phyloP scores from a whole-genome alignment of 2,113 vertebrate species.

The Dissostichus mawsoni region DNA sequence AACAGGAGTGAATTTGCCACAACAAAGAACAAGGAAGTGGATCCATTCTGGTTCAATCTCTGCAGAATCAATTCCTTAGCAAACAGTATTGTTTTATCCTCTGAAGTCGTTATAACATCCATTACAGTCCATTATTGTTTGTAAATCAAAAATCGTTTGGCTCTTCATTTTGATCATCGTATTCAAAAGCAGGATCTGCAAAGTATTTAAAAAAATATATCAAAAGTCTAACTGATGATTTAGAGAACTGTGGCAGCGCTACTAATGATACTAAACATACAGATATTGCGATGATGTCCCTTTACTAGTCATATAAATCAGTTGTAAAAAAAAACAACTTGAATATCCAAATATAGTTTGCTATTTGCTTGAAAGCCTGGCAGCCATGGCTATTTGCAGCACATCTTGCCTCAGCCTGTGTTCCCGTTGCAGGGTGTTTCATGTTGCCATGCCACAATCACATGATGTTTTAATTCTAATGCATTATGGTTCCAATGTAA shows the following conservation, averaged over 20 bases:
- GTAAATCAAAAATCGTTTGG: too few relatives aligned
- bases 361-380: neutral
- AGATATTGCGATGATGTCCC: neutral
- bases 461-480: constrained; percentile 62
- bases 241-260: too few relatives aligned
- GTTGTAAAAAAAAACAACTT: neutral
- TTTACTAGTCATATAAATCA: neutral
- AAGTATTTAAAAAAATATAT: too few relatives aligned
- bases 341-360: constrained; percentile 2
- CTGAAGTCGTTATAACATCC: neutral
- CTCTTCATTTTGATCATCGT: too few relatives aligned
- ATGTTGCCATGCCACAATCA: constrained; percentile 34
- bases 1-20: too few relatives aligned
- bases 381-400: neutral
- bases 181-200: too few relatives aligned
- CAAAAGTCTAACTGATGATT: too few relatives aligned
- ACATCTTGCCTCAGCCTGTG: neutral
- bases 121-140: too few relatives aligned
- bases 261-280: neutral
- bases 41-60: neutral
- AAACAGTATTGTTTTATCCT: neutral
- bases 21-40: neutral
- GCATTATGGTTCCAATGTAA: constrained; percentile 28
- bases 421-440: neutral
- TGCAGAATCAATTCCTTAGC: neutral